These are phyloP conservation scores for Nymphalis c-album DNA, from an alignment of 2,888 invertebrate species.

Conservation along the genomic window DNA sequence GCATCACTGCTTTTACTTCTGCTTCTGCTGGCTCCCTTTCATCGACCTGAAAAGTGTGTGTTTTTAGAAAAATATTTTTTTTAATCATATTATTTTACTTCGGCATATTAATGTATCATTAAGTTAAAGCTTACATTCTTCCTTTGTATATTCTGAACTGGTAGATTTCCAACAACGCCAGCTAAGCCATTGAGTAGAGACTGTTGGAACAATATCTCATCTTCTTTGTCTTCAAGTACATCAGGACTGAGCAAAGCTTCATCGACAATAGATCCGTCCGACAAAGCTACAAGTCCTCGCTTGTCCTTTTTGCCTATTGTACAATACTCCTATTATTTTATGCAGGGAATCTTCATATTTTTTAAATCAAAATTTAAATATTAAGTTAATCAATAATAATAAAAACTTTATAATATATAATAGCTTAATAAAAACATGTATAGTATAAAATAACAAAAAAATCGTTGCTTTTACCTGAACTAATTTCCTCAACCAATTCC, in stretches of 20 bases:
- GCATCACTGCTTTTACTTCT: conserved; percentile 90
- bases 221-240: conserved; percentile 56
- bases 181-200: conserved; percentile 84
- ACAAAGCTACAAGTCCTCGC: conserved; percentile 84
- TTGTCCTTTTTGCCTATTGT: conserved; percentile 81
- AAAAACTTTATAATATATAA: background rate
- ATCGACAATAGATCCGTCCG: conserved; percentile 86
- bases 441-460: background rate
- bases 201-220: conserved; percentile 74
- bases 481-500: conserved; percentile 56
- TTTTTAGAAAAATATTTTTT: background rate
- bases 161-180: conserved; percentile 85
- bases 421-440: background rate
- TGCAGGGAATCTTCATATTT: background rate
- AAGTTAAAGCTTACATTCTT: conserved; percentile 69
- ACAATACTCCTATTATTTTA: conserved; percentile 24
- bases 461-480: conserved; percentile 48
- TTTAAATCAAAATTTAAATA: background rate
- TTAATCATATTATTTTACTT: no score
- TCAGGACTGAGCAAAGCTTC: conserved; percentile 79
- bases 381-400: background rate
- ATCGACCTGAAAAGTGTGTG: conserved; percentile 72
- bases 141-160: conserved; percentile 83
- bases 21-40: conserved; percentile 92
- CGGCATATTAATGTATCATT: background rate